Evolutionary conservation across 2,888 invertebrate genomes (phyloP).

Genomic region (Cephus pygmeus): DNA sequence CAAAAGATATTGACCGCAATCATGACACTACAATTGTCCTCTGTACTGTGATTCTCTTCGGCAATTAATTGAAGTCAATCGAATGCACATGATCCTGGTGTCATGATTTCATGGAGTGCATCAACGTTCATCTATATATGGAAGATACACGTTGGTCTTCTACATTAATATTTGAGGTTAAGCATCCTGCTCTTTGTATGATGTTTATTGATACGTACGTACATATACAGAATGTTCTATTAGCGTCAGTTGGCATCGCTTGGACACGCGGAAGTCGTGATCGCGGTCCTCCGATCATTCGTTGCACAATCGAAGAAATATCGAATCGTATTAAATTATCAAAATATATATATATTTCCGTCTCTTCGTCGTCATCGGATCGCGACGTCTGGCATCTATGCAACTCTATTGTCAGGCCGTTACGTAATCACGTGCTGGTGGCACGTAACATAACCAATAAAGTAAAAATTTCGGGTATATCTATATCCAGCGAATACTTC

Average conservation of each 20-base stretch:
- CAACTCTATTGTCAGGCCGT: neutral
- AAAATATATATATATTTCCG: neutral
- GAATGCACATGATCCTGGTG: neutral
- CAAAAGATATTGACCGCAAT: conserved; percentile 18
- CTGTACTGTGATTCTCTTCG: neutral
- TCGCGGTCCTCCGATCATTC: neutral
- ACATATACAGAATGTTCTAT: neutral
- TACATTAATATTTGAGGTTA: neutral
- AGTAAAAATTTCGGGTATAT: neutral
- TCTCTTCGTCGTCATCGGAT: neutral
- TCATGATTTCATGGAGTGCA: conserved; percentile 10
- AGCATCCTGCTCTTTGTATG: neutral
- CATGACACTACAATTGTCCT: neutral
- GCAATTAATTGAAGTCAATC: conserved; percentile 1
- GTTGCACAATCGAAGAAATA: neutral
- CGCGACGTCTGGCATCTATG: neutral
- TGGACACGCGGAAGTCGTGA: neutral
- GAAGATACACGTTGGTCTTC: neutral
- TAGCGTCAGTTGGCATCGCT: neutral
- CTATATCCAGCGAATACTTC: neutral
- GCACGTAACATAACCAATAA: neutral
- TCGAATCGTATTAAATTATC: neutral
- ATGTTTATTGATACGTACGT: neutral
- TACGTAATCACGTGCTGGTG: neutral
- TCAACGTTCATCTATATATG: neutral